Evolutionary conservation across 2,797 vertebrate species (phyloP).

Genomic region (Halcyon leucocephala): DNA sequence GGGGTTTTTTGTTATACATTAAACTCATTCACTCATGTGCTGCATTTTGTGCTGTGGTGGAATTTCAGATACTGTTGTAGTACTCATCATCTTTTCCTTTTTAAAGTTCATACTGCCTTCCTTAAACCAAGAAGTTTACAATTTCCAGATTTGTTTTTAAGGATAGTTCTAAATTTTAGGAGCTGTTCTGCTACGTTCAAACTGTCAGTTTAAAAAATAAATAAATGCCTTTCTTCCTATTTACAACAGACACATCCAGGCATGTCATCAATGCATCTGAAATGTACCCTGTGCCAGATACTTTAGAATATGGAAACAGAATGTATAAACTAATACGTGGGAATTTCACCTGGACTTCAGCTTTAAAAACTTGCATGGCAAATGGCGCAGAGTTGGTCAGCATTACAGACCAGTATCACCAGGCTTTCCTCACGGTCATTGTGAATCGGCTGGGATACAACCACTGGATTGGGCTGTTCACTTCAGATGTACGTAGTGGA

Average conservation of each 20-base stretch:
- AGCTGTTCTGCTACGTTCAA: background rate
- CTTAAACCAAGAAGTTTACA: background rate
- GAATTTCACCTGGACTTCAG: constrained; percentile 93
- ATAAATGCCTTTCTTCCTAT: background rate
- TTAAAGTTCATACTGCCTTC: background rate
- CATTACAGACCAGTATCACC: constrained; percentile 90
- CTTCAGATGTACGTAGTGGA: constrained; percentile 83
- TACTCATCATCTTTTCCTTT: background rate
- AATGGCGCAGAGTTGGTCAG: constrained; percentile 87
- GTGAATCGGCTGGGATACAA: constrained; percentile 84
- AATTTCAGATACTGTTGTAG: background rate
- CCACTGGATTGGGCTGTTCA: constrained; percentile 94
- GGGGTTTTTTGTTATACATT: background rate
- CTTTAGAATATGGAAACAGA: constrained; percentile 88
- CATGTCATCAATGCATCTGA: constrained; percentile 61
- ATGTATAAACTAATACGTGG: constrained; percentile 87
- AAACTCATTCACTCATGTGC: background rate
- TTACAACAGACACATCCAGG: constrained; percentile 71
- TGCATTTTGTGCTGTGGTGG: background rate
- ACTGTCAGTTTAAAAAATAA: background rate
- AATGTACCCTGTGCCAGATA: constrained; percentile 78
- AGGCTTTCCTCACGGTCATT: constrained; percentile 93
- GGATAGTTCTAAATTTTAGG: background rate
- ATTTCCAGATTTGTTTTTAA: background rate
- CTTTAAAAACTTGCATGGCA: constrained; percentile 83